phyloP scores from a whole-genome alignment of 2,888 invertebrate species.

The Tubulanus polymorphus region DNA sequence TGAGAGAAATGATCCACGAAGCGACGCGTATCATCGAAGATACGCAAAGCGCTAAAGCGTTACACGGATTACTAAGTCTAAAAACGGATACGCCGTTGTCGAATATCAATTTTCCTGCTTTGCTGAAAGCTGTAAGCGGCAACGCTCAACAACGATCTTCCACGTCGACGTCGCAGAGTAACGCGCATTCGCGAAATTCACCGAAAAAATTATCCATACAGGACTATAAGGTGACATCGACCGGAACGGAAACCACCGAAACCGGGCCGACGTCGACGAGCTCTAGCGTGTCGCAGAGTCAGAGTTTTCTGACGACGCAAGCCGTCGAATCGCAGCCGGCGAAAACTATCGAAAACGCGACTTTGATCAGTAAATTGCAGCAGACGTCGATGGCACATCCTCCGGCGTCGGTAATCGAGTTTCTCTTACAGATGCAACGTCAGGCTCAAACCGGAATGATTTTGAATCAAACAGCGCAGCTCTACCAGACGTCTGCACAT shows the following conservation, averaged over 20 bases:
- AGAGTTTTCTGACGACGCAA: not conserved
- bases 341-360: not conserved
- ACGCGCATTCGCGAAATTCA: too few relatives aligned
- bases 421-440: constrained; percentile 20
- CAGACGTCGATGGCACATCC: not conserved
- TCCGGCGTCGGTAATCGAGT: constrained; percentile 9
- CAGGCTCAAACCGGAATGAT: not conserved
- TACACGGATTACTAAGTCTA: constrained; percentile 50
- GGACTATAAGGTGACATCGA: not conserved
- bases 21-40: constrained; percentile 47
- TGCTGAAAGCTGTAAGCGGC: constrained; percentile 18
- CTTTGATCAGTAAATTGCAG: not conserved
- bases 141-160: constrained; percentile 14
- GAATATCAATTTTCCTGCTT: constrained; percentile 16
- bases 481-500: too few relatives aligned
- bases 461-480: not conserved
- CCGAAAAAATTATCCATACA: not conserved
- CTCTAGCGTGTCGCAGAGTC: not conserved
- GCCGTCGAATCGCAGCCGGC: not conserved
- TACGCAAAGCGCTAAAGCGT: constrained; percentile 51
- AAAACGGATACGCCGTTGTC: constrained; percentile 30
- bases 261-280: not conserved
- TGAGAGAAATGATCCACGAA: constrained; percentile 47
- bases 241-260: not conserved
- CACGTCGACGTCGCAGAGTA: not conserved